A percentile compares a stretch with the other conserved stretches of the same genome.
phyloP scores from a whole-genome alignment of 2,888 invertebrate genomes.

The Drosophila suboccidentalis region DNA sequence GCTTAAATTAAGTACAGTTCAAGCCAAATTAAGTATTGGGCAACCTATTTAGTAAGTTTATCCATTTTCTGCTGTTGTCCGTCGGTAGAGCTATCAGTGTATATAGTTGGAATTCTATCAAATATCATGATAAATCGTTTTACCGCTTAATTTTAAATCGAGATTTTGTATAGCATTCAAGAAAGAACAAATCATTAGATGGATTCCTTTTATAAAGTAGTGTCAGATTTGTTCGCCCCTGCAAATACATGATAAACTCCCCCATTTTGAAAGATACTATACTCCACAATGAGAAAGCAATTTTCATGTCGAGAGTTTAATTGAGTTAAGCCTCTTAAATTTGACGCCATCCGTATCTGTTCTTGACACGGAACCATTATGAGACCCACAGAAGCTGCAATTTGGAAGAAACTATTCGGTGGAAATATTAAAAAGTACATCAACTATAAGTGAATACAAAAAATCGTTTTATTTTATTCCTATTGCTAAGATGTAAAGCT shows the following conservation, averaged over 20 bases:
- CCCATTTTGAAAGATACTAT: constrained; percentile 21
- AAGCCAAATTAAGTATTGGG: too few species aligned
- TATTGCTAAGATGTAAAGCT: background rate
- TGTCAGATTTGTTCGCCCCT: background rate
- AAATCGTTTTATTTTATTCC: background rate
- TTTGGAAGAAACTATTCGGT: background rate
- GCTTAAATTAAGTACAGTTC: too few species aligned
- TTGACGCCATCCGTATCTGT: constrained; percentile 24
- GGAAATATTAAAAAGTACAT: too few species aligned
- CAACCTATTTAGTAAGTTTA: too few species aligned
- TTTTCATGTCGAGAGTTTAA: constrained; percentile 24
- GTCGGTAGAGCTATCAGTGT: too few species aligned
- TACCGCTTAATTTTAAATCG: background rate
- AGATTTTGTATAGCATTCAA: background rate
- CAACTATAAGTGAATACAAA: background rate
- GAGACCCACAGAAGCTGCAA: background rate
- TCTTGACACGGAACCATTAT: constrained; percentile 13
- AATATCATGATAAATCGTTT: too few species aligned
- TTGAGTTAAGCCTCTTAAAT: constrained; percentile 57
- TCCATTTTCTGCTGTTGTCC: too few species aligned
- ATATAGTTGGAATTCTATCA: too few species aligned
- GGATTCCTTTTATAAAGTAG: background rate
- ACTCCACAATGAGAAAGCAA: constrained; percentile 16
- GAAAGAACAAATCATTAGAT: background rate
- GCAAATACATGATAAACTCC: constrained; percentile 25